Percentiles rank a stretch among this genome's conserved stretches.
phyloP scores from a whole-genome alignment of 2,797 vertebrate genomes.

The Pangasius larnaudii region DNA sequence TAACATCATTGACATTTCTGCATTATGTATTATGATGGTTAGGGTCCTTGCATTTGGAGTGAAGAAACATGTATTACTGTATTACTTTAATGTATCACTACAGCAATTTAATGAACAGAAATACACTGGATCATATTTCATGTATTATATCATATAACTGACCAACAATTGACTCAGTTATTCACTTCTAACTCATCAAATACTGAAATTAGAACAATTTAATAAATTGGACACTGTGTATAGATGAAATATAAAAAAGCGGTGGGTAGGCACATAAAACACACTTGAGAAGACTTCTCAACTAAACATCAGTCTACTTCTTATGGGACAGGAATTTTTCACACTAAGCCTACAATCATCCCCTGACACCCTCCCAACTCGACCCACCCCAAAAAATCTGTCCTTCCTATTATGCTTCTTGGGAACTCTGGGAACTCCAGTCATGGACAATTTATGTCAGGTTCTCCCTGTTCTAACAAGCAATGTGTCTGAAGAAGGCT shows the following conservation, averaged over 20 bases:
- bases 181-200: background rate
- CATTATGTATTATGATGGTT: background rate
- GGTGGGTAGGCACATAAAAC: background rate
- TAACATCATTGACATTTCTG: background rate
- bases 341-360: constrained; percentile 43
- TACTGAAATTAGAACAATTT: background rate
- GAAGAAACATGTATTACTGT: too few relatives aligned
- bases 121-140: too few relatives aligned
- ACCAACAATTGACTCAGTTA: background rate
- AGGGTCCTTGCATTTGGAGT: background rate
- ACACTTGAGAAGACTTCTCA: constrained; percentile 43
- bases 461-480: background rate
- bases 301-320: constrained; percentile 43
- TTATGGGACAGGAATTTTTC: constrained; percentile 54
- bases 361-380: background rate
- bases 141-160: background rate
- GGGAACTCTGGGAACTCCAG: background rate
- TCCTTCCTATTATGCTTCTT: background rate
- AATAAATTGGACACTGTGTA: background rate
- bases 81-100: background rate
- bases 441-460: constrained; percentile 7
- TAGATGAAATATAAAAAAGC: background rate
- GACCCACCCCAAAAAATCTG: background rate
- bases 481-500: constrained; percentile 3
- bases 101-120: background rate